phyloP scores from a whole-genome alignment of 2,888 invertebrate genomes.

The Malthinus flaveolus region DNA sequence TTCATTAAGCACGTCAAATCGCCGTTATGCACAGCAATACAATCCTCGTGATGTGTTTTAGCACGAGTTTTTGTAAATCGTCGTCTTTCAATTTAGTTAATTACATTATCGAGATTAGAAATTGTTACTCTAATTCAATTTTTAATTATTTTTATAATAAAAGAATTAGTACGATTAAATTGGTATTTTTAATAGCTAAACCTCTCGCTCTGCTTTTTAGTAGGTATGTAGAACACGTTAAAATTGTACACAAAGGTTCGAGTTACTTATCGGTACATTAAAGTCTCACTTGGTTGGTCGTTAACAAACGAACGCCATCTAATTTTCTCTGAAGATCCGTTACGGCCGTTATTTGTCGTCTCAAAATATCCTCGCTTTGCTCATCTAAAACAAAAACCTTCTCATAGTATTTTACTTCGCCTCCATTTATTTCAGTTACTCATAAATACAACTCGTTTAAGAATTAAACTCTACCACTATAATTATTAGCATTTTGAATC shows the following conservation, averaged over 20 bases:
- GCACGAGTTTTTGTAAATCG: too few species aligned
- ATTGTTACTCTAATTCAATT: too few species aligned
- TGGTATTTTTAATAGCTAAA: too few species aligned
- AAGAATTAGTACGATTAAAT: too few species aligned
- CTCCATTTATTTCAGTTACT: background rate
- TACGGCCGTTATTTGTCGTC: background rate
- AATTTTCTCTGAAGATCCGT: background rate
- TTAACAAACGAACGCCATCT: background rate
- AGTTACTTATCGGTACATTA: too few species aligned
- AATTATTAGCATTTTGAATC: constrained; percentile 48
- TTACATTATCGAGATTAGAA: too few species aligned
- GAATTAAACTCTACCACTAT: background rate
- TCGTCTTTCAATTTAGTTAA: too few species aligned
- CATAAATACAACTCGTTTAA: background rate
- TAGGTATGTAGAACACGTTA: too few species aligned
- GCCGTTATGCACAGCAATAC: constrained; percentile 6
- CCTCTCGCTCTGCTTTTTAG: too few species aligned
- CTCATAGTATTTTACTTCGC: background rate
- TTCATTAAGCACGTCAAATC: constrained; percentile 47
- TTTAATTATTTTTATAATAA: too few species aligned
- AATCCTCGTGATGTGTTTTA: constrained; percentile 9
- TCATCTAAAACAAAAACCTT: background rate
- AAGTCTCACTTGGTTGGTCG: too few species aligned
- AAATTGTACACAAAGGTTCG: too few species aligned
- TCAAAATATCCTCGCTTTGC: background rate